Percentiles rank a stretch among this genome's conserved stretches.
Conservation (phyloP, 2,113 vertebrate genomes). For the Coturnix japonica region DNA sequence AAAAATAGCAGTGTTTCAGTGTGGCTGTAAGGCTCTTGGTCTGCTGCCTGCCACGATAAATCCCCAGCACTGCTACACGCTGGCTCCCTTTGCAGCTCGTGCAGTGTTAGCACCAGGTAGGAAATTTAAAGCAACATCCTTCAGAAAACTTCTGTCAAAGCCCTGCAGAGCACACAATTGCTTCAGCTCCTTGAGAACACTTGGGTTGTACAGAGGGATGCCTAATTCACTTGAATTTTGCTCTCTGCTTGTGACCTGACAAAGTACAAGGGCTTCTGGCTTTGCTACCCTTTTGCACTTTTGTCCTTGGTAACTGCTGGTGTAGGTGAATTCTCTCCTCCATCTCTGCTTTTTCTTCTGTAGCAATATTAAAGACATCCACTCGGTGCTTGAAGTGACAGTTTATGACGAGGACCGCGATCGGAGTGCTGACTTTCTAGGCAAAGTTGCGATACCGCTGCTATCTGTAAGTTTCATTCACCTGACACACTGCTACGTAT, state of each 20-base stretch:
- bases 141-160: neutral
- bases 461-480: slow-evolving; percentile 91
- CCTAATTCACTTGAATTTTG: neutral
- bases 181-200: neutral
- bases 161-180: neutral
- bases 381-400: slow-evolving; percentile 96
- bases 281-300: slow-evolving; percentile 46
- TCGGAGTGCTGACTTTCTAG: slow-evolving; percentile 96
- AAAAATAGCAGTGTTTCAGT: neutral
- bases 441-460: slow-evolving; percentile 96
- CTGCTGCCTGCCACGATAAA: neutral
- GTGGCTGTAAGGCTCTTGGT: neutral
- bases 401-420: slow-evolving; percentile 98
- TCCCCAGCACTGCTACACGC: neutral
- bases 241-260: neutral
- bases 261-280: neutral
- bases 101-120: neutral
- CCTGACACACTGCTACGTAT: slow-evolving; percentile 66
- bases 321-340: slow-evolving; percentile 45
- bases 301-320: slow-evolving; percentile 24
- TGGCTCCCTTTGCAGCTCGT: neutral
- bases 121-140: slow-evolving; percentile 47
- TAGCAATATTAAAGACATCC: slow-evolving; percentile 99
- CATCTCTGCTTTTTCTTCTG: slow-evolving; percentile 43
- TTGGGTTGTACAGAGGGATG: neutral